Base-by-base conservation (phyloP, 2,113 vertebrate genomes). In the Chamaetylas fuelleborni region DNA sequence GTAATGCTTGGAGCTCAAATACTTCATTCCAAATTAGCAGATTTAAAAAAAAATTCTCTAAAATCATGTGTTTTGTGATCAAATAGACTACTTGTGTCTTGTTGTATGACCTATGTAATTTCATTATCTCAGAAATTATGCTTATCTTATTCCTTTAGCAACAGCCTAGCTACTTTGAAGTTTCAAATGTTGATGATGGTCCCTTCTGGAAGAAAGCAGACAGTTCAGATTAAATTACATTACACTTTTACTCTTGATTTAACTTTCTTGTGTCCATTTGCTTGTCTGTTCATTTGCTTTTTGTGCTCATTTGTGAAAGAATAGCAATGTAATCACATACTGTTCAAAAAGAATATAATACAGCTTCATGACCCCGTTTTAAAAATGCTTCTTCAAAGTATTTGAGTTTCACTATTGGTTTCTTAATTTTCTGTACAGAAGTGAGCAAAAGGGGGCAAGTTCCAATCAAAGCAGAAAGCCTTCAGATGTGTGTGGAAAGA, bases 251-350 rank as follows among this genome's bases (percentile, higher is more conserved):
- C 26, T 47, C 47, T 25, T n/a, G 18, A 8, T 83, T 93, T 54
- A 61, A 38, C 76, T 72, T 80, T 82, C 40, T 61, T 19, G 18
- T 50, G 15, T 64, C 45, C 12, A 7, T 84, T 77, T 92, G 3
- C 34, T 76, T 2, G 0, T 42, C 80, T 53, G 2, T 48, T 91
- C 31, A 17, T 5, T 58, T 83, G 29, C 6, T 8, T 65, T 72
- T 77, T 73, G 26, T 86, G 15, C 65, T 69, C 29, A 33, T 78
- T 78, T 81, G 26, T 74, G 14, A 78, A 86, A 48, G 22, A 65
- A 58, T 12, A 57, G 11, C 0, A 0, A 29, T 64, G 19, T 16
- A 57, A 51, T 57, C 28, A 18, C 2, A 1, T 40, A 19, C 3
- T 54, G 4, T 84, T 73, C 51, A 81, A 87, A 36, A 56, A 40